phyloP scores from a whole-genome alignment of 1,140 invertebrate genomes.

The Rhyacophila brunnea region DNA sequence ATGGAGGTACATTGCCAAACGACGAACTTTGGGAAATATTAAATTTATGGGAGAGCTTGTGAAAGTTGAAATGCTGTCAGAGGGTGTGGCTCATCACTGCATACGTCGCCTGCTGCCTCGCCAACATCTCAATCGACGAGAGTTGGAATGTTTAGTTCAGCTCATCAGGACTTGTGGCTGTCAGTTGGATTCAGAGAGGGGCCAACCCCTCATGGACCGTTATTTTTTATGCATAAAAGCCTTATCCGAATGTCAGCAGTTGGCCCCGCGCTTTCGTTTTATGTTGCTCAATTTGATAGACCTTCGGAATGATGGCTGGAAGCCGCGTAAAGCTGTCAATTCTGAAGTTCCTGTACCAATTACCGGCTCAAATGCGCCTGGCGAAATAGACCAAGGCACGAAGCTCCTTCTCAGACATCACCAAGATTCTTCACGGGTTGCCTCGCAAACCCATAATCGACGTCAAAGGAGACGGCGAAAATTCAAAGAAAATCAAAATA shows the following conservation, averaged over 20 bases:
- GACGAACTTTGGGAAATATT: conserved; percentile 98
- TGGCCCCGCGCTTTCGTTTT: conserved; percentile 92
- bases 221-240: conserved; percentile 92
- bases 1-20: conserved; percentile 84
- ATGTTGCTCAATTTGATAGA: conserved; percentile 95
- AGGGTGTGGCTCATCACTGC: conserved; percentile 89
- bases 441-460: conserved; percentile 58
- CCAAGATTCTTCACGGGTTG: conserved; percentile 50
- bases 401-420: conserved; percentile 34
- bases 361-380: conserved; percentile 42
- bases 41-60: conserved; percentile 97
- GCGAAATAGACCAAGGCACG: background rate
- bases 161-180: conserved; percentile 97
- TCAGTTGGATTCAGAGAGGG: conserved; percentile 91
- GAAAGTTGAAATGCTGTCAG: conserved; percentile 92
- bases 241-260: conserved; percentile 76
- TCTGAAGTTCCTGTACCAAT: conserved; percentile 87
- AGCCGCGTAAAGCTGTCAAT: conserved; percentile 71
- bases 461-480: conserved; percentile 36
- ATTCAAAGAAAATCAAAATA: conserved; percentile 31
- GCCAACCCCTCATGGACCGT: conserved; percentile 85
- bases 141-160: conserved; percentile 97
- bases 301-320: conserved; percentile 83
- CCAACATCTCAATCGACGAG: conserved; percentile 68
- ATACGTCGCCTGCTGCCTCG: conserved; percentile 82